Base-by-base conservation (phyloP, 2,888 invertebrate species). In the Gari tellinella region DNA sequence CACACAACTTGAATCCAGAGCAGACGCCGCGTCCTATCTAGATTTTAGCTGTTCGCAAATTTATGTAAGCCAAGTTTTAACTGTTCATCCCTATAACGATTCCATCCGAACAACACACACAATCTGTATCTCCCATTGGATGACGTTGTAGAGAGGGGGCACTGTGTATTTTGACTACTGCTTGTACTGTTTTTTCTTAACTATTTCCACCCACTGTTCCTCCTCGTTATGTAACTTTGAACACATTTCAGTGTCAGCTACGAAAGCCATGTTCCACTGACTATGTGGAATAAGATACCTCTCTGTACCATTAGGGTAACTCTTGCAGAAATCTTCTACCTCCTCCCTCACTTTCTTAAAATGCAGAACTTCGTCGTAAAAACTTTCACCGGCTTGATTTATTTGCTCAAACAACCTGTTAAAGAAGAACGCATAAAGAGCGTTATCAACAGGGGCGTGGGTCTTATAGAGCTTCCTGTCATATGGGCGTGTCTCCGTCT, bases 371-470 rank as follows among this genome's bases (percentile, higher is more conserved):
- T 82, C 82, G 1, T 62, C 72, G 25, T 66, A 69, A 31, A 82
- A 77, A 38, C 66, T 65, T 43, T 63, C 23, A 12, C 80, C 82
- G 7, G 72, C 68, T 31, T 38, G 26, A 45, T 62, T 40, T 15
- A 70, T 72, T 60, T 82, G 82, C 21, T 61, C 37, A 73, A 70
- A 80, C 21, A 82, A 62, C 31, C 72, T 41, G 55, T 60, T 48
- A 21, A 62, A 69, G 41, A 82, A 82, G 62, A 63, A 68, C 31
- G 78, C 72, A 60, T 82, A 82, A n/a, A 82, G 55, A 15, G 70
- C 67, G 43, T 80, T 78, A 46, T 82, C 82, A 10, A 75, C 57
- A 1, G 52, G 51, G 1, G 80, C 73, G 52, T 73, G 68, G 19
- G 63, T 60, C 19, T 62, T 60, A 41, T 67, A 78, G 8, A 67